Evolutionary conservation across 2,888 invertebrate genomes (phyloP).

Genomic region (Onchidella celtica): DNA sequence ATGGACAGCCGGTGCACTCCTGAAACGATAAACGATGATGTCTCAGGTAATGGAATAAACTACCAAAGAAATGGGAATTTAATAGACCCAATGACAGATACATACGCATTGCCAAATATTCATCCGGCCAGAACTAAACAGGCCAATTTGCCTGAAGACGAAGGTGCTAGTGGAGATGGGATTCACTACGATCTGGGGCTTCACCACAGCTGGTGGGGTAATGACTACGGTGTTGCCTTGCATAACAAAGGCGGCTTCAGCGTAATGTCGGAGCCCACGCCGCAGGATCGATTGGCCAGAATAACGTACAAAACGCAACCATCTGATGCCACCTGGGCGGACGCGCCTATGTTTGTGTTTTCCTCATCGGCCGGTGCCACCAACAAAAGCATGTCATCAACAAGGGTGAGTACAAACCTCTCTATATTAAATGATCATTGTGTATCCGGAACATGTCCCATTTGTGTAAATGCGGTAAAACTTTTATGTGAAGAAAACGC

Average conservation of each 20-base stretch:
- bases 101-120: constrained; percentile 11
- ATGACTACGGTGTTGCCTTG: background rate
- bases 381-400: background rate
- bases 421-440: no score
- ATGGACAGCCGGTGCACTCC: background rate
- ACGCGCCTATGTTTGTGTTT: constrained; percentile 39
- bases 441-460: no score
- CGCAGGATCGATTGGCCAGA: constrained; percentile 36
- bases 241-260: background rate
- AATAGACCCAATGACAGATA: constrained; percentile 33
- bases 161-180: constrained; percentile 19
- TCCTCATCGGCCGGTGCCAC: background rate
- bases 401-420: constrained; percentile 16
- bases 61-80: background rate
- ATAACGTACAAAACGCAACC: constrained; percentile 42
- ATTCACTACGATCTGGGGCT: constrained; percentile 31
- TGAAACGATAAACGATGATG: background rate
- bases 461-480: no score
- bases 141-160: constrained; percentile 9
- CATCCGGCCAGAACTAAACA: background rate
- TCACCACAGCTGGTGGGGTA: constrained; percentile 30
- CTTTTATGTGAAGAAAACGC: no score
- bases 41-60: background rate
- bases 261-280: background rate
- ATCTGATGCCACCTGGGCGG: constrained; percentile 12